Percentiles rank a stretch among this genome's conserved stretches.
phyloP scores from a whole-genome alignment of 2,888 invertebrate species.

The Phaedon cochleariae region DNA sequence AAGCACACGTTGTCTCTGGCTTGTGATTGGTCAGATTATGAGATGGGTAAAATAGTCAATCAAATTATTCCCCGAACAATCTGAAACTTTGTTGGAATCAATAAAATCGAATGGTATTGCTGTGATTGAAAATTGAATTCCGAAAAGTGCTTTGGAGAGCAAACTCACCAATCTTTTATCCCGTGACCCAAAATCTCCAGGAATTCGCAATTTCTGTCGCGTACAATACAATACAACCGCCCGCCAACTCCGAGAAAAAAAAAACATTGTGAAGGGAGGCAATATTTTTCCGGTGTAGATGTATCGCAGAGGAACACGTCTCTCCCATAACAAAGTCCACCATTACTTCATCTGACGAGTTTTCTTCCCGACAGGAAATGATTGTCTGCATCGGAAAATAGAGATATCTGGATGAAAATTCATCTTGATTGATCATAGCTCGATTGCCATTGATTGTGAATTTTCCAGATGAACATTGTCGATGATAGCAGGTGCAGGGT shows the following conservation, averaged over 20 bases:
- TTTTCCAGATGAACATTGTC: background rate
- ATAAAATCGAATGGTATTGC: no score
- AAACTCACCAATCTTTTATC: no score
- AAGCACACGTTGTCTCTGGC: no score
- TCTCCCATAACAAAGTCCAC: background rate
- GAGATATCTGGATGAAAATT: background rate
- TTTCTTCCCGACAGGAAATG: background rate
- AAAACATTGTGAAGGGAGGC: no score
- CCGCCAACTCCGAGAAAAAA: no score
- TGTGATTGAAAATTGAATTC: no score
- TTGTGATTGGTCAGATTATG: no score
- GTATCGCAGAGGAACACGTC: no score
- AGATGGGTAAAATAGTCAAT: no score
- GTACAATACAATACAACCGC: background rate
- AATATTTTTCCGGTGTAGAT: no score
- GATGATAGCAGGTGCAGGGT: no score
- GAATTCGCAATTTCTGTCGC: background rate
- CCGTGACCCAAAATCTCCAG: background rate
- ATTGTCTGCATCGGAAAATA: background rate
- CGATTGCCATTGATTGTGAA: background rate
- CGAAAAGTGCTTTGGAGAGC: no score
- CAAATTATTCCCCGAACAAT: background rate
- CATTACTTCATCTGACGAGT: background rate
- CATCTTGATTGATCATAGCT: background rate
- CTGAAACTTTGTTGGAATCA: background rate